Evolutionary conservation across 53 echinoderm and acorn worm species (phyloP), one percentile per base, ranked within the genome.

Genomic region (Echinarachnius parma): DNA sequence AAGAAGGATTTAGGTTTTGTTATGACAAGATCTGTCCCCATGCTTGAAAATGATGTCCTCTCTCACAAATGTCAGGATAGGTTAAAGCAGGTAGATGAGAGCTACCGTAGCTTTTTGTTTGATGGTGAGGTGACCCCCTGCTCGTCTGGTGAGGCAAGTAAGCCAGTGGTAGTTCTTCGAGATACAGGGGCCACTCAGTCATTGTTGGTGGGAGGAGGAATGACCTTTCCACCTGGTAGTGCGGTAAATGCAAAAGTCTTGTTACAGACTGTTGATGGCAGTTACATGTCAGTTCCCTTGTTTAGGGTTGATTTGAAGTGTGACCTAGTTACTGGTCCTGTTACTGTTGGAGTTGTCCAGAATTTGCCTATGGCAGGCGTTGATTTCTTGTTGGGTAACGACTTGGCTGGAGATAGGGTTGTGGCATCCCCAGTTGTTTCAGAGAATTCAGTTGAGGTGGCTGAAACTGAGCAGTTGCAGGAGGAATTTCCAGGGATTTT

Each of bases 261-360:
- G 34, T 3, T 59, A 29, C 33, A 32, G 31, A 32, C 30, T 59
- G 31, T 32, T 9, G 34, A 31, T 3, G 13, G 13, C 1, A 59
- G 4, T 30, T 28, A 29, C 3, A 59, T 59, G 28, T 59, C 29
- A 11, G 67, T 79, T 4, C 80, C 80, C 23, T 32, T 79, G 21
- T 54, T 46, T 35, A 42, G 8, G 10, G 21, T 79, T 36, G 27
- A 65, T 26, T 48, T 78, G 46, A 78, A 67, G 44, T 56, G 65
- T 65, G 79, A 78, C 57, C 54, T 78, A 52, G 39, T 65, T 32
- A 65, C 65, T 56, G 79, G 79, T 53, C 28, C 57, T 34, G 79
- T 65, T 20, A 66, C 80, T 21, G 31, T 79, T 25, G 67, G 80
- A 37, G 62, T 63, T 34, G 66, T 78, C 28, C 54, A 65, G 10